Evolutionary conservation across 2,888 invertebrate species (phyloP), one percentile per base, ranked within the genome.

Genomic region (Meteorus colon): DNA sequence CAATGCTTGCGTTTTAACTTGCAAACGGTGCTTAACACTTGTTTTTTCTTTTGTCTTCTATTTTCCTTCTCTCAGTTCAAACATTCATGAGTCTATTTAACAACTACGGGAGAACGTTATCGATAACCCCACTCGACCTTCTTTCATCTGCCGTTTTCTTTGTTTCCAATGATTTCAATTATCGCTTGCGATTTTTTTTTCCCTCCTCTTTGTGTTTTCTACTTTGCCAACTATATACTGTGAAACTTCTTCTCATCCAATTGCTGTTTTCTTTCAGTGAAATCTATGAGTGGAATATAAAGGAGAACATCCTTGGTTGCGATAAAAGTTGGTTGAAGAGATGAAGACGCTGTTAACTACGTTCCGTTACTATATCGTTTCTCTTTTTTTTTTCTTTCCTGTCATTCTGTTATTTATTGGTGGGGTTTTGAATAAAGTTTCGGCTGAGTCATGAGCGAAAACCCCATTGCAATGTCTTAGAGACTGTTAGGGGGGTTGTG

Each of bases 121-220:
- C 34, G 72, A 75, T 75, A 75, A 75, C 71, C 72, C 60, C 34
- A n/a, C 12, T 65, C 71, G 75, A 75, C 70, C 75, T 70, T 55
- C 34, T 70, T 75, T 70, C 27, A 75, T 48, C 41, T 70, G 16
- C 12, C 37, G 51, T 67, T 67, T 70, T 74, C 63, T 45, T 67
- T 72, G 29, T 29, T 48, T 72, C 48, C 45, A 48, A 75, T 55
- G 60, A 24, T 71, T 71, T 51, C 45, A 71, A 66, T 75, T 75
- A 73, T 60, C 29, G 27, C 66, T 65, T 69, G 16, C 29, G 27
- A 71, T 41, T 16, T 60, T 75, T 72, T 72, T 41, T n/a, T 45
- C n/a, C n/a, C n/a, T 48, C 24, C 19, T 14, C 27, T 48, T 19
- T 12, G n/a, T 29, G 6, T 12, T 60, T 8, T 34, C 41, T n/a